Evolutionary conservation across 2,888 invertebrate species (phyloP), one percentile per base, ranked within the genome.

Genomic region (Hipparchia semele): DNA sequence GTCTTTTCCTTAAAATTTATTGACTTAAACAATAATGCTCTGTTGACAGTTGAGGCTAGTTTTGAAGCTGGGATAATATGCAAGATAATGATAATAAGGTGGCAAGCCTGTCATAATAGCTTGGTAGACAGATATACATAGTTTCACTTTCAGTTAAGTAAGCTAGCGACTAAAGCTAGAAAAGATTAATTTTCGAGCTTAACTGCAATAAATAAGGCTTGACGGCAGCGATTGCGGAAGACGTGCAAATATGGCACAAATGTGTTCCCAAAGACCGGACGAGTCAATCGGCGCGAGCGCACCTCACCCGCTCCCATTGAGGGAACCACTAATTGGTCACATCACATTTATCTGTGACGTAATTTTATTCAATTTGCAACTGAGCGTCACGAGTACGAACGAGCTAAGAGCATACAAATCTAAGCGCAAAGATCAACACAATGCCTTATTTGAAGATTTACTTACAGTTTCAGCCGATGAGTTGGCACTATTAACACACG

Each of bases 261-360:
- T 82, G 79, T 79, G 81, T 83, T 84, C 84, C 83, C 82, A 81
- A 79, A 80, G 85, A 88, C 92, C 92, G 93, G 93, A 93, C 85
- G 92, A 91, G 82, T 80, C 91, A 93, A 93, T 93, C 92, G 86
- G 80, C 87, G 86, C 86, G 79, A 79, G 84, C 85, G 85, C 85
- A 86, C 81, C 85, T 84, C 86, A 87, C 91, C 89, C 90, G 82
- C 83, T 85, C 81, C 85, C 82, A 84, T 84, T 80, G 84, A 85
- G 88, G 87, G 88, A 85, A 81, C 82, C 79, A 76, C 84, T 86
- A 86, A 88, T 87, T 87, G 84, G 84, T 81, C 80, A 78, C 79
- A 75, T 72, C 81, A 77, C 78, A 74, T 74, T 73, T 72, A 72
- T 73, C 76, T 81, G 81, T 80, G 79, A 79, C 79, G 79, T 80